phyloP scores from a whole-genome alignment of 2,797 vertebrate genomes.

The Arctocebus calabarensis region DNA sequence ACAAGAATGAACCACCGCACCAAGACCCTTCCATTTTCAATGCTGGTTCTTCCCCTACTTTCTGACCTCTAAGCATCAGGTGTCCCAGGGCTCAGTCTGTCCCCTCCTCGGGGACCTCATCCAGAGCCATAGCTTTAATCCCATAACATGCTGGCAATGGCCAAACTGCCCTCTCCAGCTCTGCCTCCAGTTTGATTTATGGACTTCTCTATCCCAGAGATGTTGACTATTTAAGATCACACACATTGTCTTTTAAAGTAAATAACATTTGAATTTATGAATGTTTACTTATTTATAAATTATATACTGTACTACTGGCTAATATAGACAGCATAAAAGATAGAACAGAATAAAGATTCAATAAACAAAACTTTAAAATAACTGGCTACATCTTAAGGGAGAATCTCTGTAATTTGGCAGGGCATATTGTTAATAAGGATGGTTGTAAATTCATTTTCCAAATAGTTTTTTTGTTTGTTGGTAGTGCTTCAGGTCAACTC shows the following conservation, averaged over 20 bases:
- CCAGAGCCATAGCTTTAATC: background rate
- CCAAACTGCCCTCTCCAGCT: background rate
- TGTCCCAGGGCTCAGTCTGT: background rate
- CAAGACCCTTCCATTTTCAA: background rate
- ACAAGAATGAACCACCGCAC: background rate
- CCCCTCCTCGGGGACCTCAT: background rate
- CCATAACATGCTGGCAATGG: background rate
- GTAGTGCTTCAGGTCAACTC: background rate
- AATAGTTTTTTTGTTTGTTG: background rate
- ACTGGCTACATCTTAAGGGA: constrained; percentile 2
- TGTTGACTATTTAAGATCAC: background rate
- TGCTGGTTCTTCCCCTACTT: background rate
- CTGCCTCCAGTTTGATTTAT: background rate
- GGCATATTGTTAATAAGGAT: background rate
- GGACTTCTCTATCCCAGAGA: background rate
- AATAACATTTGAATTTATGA: constrained; percentile 55
- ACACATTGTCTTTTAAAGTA: background rate
- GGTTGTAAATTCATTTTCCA: background rate
- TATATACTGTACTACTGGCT: background rate
- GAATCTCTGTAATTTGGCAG: background rate
- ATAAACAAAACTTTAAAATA: constrained; percentile 1
- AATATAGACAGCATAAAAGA: background rate
- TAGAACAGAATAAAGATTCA: constrained; percentile 4
- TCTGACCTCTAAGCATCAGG: background rate
- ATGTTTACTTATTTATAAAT: constrained; percentile 44